Conservation (phyloP, 2,888 invertebrate species). For the Zootermopsis nevadensis region DNA sequence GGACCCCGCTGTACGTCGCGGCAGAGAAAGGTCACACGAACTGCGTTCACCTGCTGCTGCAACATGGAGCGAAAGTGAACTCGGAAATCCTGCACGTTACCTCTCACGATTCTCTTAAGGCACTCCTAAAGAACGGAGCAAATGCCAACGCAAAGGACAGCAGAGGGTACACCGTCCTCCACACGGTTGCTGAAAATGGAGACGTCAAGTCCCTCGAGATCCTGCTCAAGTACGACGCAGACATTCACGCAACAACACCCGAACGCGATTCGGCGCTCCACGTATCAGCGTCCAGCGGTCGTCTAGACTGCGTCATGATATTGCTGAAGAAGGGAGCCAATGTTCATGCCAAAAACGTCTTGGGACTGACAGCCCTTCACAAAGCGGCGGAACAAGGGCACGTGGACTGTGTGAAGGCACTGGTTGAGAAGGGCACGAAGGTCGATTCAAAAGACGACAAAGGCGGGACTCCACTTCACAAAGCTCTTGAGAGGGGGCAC, state of each 20-base stretch:
- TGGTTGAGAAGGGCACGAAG: constrained; percentile 11
- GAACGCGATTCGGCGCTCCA: constrained; percentile 38
- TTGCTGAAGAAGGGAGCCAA: constrained; percentile 35
- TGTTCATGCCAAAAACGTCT: neutral
- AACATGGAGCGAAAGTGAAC: neutral
- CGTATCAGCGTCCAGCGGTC: constrained; percentile 27
- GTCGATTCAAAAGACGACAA: neutral
- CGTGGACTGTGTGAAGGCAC: neutral
- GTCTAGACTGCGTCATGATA: constrained; percentile 20
- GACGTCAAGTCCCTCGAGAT: neutral
- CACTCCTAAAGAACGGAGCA: constrained; percentile 11
- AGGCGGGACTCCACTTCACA: neutral
- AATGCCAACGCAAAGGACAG: constrained; percentile 25
- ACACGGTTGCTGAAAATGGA: constrained; percentile 40
- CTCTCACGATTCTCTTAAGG: neutral
- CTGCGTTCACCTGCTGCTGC: neutral
- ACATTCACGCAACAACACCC: constrained; percentile 17
- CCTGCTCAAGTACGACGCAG: constrained; percentile 40
- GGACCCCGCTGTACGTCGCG: constrained; percentile 16
- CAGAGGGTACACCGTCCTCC: constrained; percentile 18
- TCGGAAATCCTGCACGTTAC: neutral
- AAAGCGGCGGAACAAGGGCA: neutral
- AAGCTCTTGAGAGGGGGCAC: neutral
- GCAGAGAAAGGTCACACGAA: constrained; percentile 20
- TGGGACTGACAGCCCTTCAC: constrained; percentile 18